phyloP scores from a whole-genome alignment of 2,888 invertebrate genomes.

The Mechanitis messenoides region DNA sequence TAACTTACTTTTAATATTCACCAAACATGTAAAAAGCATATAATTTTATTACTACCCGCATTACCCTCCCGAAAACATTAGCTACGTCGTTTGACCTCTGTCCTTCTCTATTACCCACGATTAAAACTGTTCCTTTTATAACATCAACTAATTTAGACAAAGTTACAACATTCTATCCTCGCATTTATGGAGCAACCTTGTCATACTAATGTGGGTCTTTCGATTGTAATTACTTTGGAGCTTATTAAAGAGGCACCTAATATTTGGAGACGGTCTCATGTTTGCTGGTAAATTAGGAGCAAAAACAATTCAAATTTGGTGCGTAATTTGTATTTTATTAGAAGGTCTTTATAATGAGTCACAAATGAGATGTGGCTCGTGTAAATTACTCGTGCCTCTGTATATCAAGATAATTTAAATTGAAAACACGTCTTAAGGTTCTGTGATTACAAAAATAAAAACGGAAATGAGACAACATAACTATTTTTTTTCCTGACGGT shows the following conservation, averaged over 20 bases:
- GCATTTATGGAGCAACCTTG: slow-evolving; percentile 36
- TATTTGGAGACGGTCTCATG: slow-evolving; percentile 18
- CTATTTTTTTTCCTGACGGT: neutral
- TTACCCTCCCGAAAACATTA: slow-evolving; percentile 15
- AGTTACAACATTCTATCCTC: slow-evolving; percentile 30
- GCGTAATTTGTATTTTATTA: slow-evolving; percentile 22
- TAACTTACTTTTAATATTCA: slow-evolving; percentile 11
- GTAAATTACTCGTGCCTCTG: no score
- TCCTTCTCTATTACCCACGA: slow-evolving; percentile 22
- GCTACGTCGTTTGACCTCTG: slow-evolving; percentile 17
- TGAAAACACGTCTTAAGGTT: no score
- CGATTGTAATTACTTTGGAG: slow-evolving; percentile 29
- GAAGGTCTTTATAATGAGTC: slow-evolving; percentile 7
- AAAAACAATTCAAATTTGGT: slow-evolving; percentile 17
- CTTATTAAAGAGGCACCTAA: slow-evolving; percentile 31
- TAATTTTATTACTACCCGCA: slow-evolving; percentile 22
- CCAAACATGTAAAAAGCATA: slow-evolving; percentile 10
- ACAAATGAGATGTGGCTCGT: neutral
- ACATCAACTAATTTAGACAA: slow-evolving; percentile 37
- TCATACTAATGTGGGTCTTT: slow-evolving; percentile 34
- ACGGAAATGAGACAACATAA: neutral
- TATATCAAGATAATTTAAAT: no score
- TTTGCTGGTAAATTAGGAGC: slow-evolving; percentile 15
- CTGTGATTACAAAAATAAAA: no score
- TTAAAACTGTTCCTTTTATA: slow-evolving; percentile 35